These are phyloP conservation scores for Leuciscus idus DNA, from an alignment of 2,113 vertebrate genomes.

Conservation along the genomic window DNA sequence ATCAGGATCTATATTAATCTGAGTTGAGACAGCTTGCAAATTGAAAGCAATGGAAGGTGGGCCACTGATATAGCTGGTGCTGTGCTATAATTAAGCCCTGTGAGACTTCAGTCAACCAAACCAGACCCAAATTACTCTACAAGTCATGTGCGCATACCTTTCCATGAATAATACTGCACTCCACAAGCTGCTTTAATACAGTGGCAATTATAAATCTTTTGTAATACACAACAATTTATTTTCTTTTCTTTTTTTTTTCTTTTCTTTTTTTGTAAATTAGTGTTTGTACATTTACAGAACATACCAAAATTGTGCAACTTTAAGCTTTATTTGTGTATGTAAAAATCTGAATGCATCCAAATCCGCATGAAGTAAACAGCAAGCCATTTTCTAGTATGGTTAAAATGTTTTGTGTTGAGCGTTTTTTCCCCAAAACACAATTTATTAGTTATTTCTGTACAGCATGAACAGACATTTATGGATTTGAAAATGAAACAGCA, in stretches of 20 bases:
- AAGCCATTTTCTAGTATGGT: background rate
- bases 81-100: conserved; percentile 49
- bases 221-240: background rate
- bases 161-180: conserved; percentile 42
- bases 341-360: too few species aligned
- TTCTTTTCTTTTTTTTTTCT: too few species aligned
- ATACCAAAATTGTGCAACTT: background rate
- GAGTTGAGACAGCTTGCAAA: conserved; percentile 39
- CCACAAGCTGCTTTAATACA: background rate
- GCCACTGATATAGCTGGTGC: background rate
- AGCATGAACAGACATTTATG: background rate
- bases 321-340: conserved; percentile 13
- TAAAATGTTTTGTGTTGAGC: background rate
- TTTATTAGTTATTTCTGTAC: background rate
- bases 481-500: background rate
- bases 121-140: conserved; percentile 21
- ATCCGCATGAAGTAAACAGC: background rate
- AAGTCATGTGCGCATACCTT: conserved; percentile 39
- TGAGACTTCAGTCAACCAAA: conserved; percentile 43
- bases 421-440: background rate
- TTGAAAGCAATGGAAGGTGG: conserved; percentile 48
- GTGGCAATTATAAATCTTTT: background rate
- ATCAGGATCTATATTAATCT: conserved; percentile 40
- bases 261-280: background rate
- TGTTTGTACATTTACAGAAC: background rate